A percentile compares a stretch with the other conserved stretches of the same genome.
These are phyloP conservation scores for Cyclophora punctaria DNA, from an alignment of 2,888 invertebrate species.

Conservation along the genomic window DNA sequence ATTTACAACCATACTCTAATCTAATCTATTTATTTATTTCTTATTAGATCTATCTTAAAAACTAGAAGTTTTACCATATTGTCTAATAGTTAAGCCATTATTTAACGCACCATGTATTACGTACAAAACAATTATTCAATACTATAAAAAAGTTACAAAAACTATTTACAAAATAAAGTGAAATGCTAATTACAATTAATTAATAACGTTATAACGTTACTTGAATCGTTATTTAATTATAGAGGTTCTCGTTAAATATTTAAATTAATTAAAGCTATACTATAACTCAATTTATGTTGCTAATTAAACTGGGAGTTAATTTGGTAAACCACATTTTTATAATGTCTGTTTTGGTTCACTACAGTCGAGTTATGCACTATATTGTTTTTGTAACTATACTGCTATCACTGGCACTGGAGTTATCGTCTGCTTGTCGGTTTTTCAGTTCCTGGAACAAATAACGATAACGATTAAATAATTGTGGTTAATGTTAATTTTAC, in stretches of 20 bases:
- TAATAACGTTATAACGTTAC: no score
- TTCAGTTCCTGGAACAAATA: constrained; percentile 56
- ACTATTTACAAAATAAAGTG: no score
- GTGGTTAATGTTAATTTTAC: no score
- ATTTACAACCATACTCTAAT: no score
- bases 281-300: constrained; percentile 11
- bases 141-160: constrained; percentile 2
- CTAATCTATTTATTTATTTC: no score
- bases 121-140: constrained; percentile 4
- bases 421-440: constrained; percentile 54
- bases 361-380: constrained; percentile 69
- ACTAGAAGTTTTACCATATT: no score
- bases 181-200: no score
- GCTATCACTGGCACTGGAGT: constrained; percentile 64
- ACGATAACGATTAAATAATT: background rate
- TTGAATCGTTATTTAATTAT: no score
- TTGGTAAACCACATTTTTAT: background rate
- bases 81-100: background rate
- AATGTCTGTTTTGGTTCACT: constrained; percentile 25
- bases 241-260: no score
- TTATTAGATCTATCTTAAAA: no score
- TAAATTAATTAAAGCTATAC: constrained; percentile 2
- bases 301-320: no score
- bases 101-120: constrained; percentile 3
- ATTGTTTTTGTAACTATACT: constrained; percentile 71